These are phyloP conservation scores for Pandemis corylana DNA, from an alignment of 2,888 invertebrate species.

Conservation along the genomic window DNA sequence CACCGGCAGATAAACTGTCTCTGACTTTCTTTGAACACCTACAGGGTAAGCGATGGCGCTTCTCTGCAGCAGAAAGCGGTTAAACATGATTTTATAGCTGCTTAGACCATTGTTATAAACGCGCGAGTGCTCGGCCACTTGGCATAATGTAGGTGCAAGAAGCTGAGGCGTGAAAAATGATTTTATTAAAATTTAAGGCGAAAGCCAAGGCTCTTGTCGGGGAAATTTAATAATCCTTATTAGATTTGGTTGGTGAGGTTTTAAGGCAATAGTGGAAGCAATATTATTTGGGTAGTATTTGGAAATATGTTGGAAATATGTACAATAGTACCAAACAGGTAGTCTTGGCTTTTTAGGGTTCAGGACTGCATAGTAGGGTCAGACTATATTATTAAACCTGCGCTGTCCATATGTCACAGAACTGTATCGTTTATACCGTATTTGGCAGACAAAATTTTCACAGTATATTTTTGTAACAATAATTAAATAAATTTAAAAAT, in stretches of 20 bases:
- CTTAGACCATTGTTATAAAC: constrained; percentile 30
- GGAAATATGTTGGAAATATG: neutral
- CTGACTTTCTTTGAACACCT: neutral
- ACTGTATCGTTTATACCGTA: no score
- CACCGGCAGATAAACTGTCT: constrained; percentile 33
- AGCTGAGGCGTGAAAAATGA: constrained; percentile 54
- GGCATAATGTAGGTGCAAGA: constrained; percentile 41
- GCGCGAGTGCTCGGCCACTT: constrained; percentile 26
- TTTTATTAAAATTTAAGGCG: constrained; percentile 62
- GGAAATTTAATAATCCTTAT: constrained; percentile 70
- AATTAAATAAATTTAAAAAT: no score
- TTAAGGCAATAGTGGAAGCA: constrained; percentile 44
- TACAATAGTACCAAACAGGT: neutral
- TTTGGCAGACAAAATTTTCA: no score
- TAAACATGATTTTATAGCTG: constrained; percentile 29
- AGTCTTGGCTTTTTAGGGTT: no score
- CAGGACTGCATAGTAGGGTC: no score
- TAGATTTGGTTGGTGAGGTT: constrained; percentile 55
- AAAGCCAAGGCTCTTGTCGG: constrained; percentile 53
- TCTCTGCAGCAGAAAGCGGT: constrained; percentile 9
- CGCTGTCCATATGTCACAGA: no score
- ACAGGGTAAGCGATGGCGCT: constrained; percentile 10
- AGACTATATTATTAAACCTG: no score
- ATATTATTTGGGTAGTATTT: constrained; percentile 16
- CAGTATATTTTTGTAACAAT: no score